Evolutionary conservation across 2,113 vertebrate species (phyloP), one percentile per base, ranked within the genome.

Genomic region (Acrocephalus kingi): DNA sequence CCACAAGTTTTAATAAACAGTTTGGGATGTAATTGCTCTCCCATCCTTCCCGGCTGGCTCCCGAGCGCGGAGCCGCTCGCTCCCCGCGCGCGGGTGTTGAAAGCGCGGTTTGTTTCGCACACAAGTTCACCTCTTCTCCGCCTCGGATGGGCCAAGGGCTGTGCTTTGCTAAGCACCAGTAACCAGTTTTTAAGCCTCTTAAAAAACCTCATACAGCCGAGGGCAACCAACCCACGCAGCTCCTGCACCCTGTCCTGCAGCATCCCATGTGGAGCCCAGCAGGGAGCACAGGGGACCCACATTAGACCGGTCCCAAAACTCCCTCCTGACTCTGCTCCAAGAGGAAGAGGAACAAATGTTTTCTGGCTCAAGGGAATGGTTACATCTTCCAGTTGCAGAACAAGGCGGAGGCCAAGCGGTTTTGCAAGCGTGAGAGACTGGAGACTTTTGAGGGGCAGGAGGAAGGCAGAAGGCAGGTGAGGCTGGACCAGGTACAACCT

Each of bases 1-100:
- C 97, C 81, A 92, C 84, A 94, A 92, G 77, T 89, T 96, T 96
- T 95, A 96, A 95, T 93, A 81, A 97, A 96, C 92, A 88, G 89
- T 45, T 91, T 35, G 68, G 80, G 72, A 56, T 71, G 87, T 77
- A 90, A 96, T 77, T 94, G 62, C 82, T 95, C 84, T 80, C 67
- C 30, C 2, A 9, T 39, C 45, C 86, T 56, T 17, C 88, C 39
- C 52, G 0, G 27, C 95, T 48, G 45, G 87, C 90, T 96, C 46
- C 92, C 14, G 74, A 69, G 94, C 3, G 4, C 9, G 43, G 89
- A 67, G 84, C 63, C 3, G 13, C 78, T 89, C 27, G 7, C 74
- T 93, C 84, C 87, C 88, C 13, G 0, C 6, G 4, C 19, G 7
- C 86, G 37, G 84, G 73, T 95, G 95, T 95, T 96, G 95, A 96